Evolutionary conservation across 2,888 invertebrate genomes (phyloP), one percentile per base, ranked within the genome.

Genomic region (Cerastis rubricosa): DNA sequence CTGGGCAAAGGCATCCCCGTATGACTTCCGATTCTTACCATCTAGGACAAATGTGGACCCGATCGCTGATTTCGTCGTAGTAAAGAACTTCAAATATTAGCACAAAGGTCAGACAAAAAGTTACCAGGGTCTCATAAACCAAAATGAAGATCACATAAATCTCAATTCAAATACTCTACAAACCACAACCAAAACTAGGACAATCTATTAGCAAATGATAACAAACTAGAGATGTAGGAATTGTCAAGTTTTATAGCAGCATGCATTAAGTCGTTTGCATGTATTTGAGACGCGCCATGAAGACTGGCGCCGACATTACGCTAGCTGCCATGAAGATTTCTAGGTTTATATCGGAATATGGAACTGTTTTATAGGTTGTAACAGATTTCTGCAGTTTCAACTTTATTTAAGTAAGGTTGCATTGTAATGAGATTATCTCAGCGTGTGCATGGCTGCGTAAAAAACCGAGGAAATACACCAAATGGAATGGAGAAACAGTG

Each of bases 241-340:
- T 81, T 87, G 84, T 88, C 73, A 84, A 88, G 87, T 87, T 88
- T 85, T 87, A 88, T 81, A 68, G 80, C 80, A 67, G 59, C 74
- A 83, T 87, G 83, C 81, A 81, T 78, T 85, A 74, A 74, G 83
- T 87, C 87, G 88, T 88, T 88, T 88, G 88, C 86, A 88, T 88
- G 75, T 73, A 86, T 85, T 86, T 71, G 78, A 73, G 69, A 75
- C 89, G 88, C 88, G 89, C 87, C 88, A 49, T 5, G 29, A 71
- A 2, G 88, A 78, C 88, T 87, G 88, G 89, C 88, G 88, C 89
- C 88, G 80, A 69, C 82, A 57, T 61, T 61, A 57, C 45, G 54
- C 54, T 68, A 49, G 81, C 73, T 68, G 79, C 67, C 74, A 74
- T 84, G 84, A 78, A 84, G 82, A 81, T 61, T 66, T 72, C 74